Base-by-base conservation (phyloP, 2,888 invertebrate species). In the Caenorhabditis wallacei region DNA sequence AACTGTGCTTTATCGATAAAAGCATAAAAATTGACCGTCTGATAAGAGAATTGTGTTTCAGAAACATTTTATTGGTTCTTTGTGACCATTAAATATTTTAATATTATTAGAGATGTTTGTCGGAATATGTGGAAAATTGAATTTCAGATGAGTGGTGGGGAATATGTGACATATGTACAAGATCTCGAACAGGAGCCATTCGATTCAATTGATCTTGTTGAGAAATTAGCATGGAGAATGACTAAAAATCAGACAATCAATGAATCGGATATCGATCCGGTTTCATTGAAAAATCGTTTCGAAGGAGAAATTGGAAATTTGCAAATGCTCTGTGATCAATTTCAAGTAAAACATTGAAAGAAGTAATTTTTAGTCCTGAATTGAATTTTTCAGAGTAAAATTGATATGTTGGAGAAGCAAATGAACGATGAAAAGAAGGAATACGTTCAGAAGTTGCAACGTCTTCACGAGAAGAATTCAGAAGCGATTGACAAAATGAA, bases 171-270 rank as follows among this genome's bases (percentile, higher is more conserved):
- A 0, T 92, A 91, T 64, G 89, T 91, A 16, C 87, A 91, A 63
- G 92, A 92, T 80, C 80, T 92, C 54, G 92, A 92, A 53, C 92
- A 98, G 96, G 97, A 97, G 92, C 96, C 97, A 0, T 98, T 98
- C 92, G 96, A 97, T 93, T 95, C 97, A 13, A 96, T 97, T 91
- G 98, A 98, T 92, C 98, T 98, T 94, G 97, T 99, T 1, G 98
- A 99, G 92, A 94, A 97, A 72, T 94, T 98, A 91, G 98, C 98
- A 48, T 96, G 98, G 95, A 94, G 97, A 88, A 96, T 97, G 63
- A 96, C 96, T 92, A 94, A 94, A 54, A 94, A 94, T 20, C 94
- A 93, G 89, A 81, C 78, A 2, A 80, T 86, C 37, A 78, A 74
- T 13, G 30, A 30, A 30, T 30, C 30, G 30, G 30, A 30, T 30